Base-by-base conservation (phyloP, 2,113 vertebrate genomes). In the Onychostruthus taczanowskii region DNA sequence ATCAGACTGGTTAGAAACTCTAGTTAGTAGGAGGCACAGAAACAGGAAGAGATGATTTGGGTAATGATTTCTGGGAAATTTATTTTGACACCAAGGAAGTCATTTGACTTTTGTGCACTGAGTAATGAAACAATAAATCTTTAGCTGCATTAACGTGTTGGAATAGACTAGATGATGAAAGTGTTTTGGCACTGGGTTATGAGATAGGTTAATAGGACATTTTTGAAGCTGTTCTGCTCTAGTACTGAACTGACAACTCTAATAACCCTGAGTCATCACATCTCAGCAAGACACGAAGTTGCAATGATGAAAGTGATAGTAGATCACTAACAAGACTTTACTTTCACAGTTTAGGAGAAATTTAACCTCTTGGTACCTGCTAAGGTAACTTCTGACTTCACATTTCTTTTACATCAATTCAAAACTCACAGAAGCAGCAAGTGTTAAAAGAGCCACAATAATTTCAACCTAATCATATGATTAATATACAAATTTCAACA, bases 141-240 rank as follows among this genome's bases (percentile, higher is more conserved):
- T 94, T 28, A 90, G 59, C 64, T 87, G 21, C 67, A 89, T 84
- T 93, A 94, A 80, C 1, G 0, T 84, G 55, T 47, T 95, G 59
- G 72, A 95, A 77, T 33, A 92, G 92, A 92, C 55, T 75, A 31
- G 72, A 95, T 95, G 85, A 94, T 94, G 35, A 47, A 95, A 74
- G 50, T 59, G 56, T 56, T 95, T 91, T 90, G 64, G 83, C 86
- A 88, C 39, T 52, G 86, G 92, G 83, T 94, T 93, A 81, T 67
- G 35, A 84, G 88, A 84, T 47, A 95, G 91, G 90, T 96, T 97
- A 97, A 97, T 67, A 94, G 83, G 80, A 94, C 89, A 90, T 87
- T 92, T 93, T 68, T 84, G 93, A 94, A 90, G 64, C 90, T 81
- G 90, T 95, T 96, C 90, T 95, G 86, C 83, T 93, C 88, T 33